Percentiles rank a stretch among this genome's conserved stretches.
phyloP scores from a whole-genome alignment of 2,113 vertebrate species.

The Scalopus aquaticus region DNA sequence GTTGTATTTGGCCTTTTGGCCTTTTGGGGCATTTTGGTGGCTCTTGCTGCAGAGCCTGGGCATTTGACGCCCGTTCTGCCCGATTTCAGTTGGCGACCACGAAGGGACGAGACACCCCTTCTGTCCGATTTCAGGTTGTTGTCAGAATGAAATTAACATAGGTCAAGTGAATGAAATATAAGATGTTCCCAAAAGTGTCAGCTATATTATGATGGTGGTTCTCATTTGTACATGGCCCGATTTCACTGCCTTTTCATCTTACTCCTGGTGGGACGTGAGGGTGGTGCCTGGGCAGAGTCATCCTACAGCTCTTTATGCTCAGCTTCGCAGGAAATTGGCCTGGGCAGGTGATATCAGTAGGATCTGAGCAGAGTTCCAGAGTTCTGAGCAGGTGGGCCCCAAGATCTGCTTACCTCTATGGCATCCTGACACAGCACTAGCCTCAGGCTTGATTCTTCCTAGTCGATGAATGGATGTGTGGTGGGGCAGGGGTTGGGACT shows the following conservation, averaged over 20 bases:
- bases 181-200: background rate
- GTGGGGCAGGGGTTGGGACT: background rate
- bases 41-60: no score
- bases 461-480: no score
- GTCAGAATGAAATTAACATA: slow-evolving; percentile 4
- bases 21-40: no score
- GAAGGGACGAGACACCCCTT: no score
- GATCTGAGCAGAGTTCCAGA: background rate
- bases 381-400: background rate
- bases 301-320: background rate
- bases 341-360: background rate
- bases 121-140: no score
- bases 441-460: background rate
- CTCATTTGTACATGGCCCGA: background rate
- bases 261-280: background rate
- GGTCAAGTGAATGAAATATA: background rate
- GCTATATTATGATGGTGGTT: background rate
- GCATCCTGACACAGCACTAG: background rate
- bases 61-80: no score
- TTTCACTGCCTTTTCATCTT: background rate
- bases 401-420: background rate
- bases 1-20: no score
- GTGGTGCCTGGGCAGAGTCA: background rate
- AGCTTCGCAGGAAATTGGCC: background rate
- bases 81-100: no score